Conservation (phyloP, 2,113 vertebrate genomes). For the Pipa parva region DNA sequence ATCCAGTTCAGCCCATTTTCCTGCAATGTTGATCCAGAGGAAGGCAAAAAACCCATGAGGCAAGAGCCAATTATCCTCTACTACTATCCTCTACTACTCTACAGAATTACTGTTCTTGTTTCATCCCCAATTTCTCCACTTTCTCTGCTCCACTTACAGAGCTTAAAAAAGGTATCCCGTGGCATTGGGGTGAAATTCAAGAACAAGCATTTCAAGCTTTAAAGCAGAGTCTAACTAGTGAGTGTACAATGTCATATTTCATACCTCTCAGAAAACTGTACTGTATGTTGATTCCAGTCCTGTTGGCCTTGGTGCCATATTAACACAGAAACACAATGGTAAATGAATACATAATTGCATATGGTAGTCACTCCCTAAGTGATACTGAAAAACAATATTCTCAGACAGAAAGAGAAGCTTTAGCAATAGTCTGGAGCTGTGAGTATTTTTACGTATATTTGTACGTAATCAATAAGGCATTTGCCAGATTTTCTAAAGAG, state of each 20-base stretch:
- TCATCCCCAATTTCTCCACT: too few relatives aligned
- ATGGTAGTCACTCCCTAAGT: background rate
- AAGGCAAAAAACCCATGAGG: too few relatives aligned
- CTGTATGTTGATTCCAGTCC: background rate
- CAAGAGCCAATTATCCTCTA: too few relatives aligned
- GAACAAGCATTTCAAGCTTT: background rate
- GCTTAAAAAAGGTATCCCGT: too few relatives aligned
- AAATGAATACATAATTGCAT: too few relatives aligned
- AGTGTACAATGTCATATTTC: background rate
- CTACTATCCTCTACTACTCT: too few relatives aligned
- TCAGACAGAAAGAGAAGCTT: background rate
- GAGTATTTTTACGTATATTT: background rate
- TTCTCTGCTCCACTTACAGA: too few relatives aligned
- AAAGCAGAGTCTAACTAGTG: background rate
- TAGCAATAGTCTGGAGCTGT: background rate
- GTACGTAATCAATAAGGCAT: background rate
- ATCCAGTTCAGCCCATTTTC: too few relatives aligned
- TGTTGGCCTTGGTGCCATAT: background rate
- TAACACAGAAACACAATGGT: background rate
- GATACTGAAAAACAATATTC: background rate
- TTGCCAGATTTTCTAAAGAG: too few relatives aligned
- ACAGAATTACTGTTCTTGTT: too few relatives aligned
- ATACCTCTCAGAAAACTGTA: background rate
- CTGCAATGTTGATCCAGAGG: too few relatives aligned
- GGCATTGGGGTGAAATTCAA: too few relatives aligned